Conservation (phyloP, 2,888 invertebrate genomes). For the Pseudococcus longispinus region DNA sequence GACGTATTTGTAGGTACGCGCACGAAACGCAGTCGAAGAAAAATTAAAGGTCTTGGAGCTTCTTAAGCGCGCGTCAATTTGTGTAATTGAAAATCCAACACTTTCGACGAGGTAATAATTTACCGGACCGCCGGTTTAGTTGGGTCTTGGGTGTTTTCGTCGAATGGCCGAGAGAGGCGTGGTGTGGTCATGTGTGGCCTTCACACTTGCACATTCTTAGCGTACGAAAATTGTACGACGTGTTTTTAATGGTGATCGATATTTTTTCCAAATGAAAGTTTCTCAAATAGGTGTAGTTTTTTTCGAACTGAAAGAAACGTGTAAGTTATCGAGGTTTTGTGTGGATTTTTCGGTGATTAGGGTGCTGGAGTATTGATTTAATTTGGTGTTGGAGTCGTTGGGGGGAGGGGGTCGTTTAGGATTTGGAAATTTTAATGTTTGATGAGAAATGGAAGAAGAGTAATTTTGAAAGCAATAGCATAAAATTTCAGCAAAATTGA, state of each 20-base stretch:
- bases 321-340: no score
- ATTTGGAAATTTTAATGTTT: no score
- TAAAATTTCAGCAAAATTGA: no score
- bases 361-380: no score
- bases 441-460: no score
- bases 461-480: no score
- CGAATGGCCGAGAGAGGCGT: background rate
- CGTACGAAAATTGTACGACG: background rate
- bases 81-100: slow-evolving; percentile 28
- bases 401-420: no score
- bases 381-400: no score
- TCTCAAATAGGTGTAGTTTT: background rate
- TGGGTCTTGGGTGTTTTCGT: background rate
- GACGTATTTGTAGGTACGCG: background rate
- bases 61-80: slow-evolving; percentile 26
- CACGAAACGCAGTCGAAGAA: background rate
- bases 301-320: background rate
- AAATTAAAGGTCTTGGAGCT: slow-evolving; percentile 15
- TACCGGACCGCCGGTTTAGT: background rate
- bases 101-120: slow-evolving; percentile 23
- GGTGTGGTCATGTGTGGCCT: background rate
- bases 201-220: background rate
- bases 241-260: background rate
- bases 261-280: background rate
- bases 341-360: no score